Evolutionary conservation across 2,113 vertebrate species (phyloP), one percentile per base, ranked within the genome.

Genomic region (Cephalopholis sonnerati): DNA sequence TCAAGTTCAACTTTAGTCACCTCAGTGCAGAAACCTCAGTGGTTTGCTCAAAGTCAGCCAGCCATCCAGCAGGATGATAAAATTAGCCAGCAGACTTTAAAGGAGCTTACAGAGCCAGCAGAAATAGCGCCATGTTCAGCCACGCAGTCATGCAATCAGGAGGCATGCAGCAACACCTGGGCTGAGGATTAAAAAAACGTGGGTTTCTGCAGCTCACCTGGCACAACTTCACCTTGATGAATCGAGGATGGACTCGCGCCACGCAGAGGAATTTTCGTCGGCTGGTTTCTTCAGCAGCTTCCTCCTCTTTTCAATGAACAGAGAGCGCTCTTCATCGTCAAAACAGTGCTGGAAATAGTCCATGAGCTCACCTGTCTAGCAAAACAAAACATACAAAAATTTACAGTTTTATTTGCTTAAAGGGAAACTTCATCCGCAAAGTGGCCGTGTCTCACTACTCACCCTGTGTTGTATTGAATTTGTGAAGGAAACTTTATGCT

Each of bases 171-270:
- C 36, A 63, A 89, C 91, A 90, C 90, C 90, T 93, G 89, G 70
- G 41, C 2, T 3, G 2, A 69, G 87, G 91, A 94, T 94, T 93
- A 65, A 79, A 78, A 82, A 89, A 91, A 92, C 88, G 88, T 93
- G 91, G 36, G n/a, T 54, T 83, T 86, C 53, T 65, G 55, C 36
- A n/a, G 75, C 58, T 74, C 44, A 83, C 70, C 53, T 51, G 59
- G 57, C 80, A 67, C 7, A 32, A 6, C 17, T 74, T 75, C 2
- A 32, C 20, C 70, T 67, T 46, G 27, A 55, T 55, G 67, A 17
- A 66, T 85, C 51, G 81, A 24, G 17, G 10, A 75, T 20, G 15
- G 29, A 53, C 24, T 83, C 67, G 66, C 2, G 7, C 36, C 41
- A 83, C 4, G 29, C 29, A 55, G 15, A 57, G 7, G 13, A 2